A percentile compares a stretch with the other conserved stretches of the same genome.
Conservation (phyloP, 1,140 invertebrate species). For the Drosophila obscura region DNA sequence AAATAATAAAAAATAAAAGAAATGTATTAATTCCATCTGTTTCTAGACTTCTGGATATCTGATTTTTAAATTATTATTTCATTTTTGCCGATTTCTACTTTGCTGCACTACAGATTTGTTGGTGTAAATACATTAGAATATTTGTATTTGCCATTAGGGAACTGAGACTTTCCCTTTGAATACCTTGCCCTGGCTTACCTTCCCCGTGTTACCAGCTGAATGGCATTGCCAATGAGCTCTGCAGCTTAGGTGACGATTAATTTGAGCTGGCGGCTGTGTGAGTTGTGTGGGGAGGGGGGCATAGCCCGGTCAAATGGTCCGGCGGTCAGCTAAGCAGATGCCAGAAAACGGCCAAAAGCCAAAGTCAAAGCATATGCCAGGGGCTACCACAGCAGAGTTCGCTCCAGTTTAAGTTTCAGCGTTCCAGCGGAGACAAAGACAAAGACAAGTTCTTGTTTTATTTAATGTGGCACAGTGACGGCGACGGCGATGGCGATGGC, state of each 20-base stretch:
- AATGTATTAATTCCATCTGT: no score
- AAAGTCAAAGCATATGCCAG: slow-evolving; percentile 18
- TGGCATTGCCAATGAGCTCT: neutral
- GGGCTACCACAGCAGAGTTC: neutral
- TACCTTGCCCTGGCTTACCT: no score
- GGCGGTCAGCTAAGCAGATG: slow-evolving; percentile 19
- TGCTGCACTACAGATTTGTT: no score
- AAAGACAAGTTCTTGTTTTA: slow-evolving; percentile 49
- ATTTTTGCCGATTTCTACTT: no score
- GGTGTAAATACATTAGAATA: no score
- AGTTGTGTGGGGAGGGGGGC: neutral
- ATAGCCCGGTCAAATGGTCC: slow-evolving; percentile 13
- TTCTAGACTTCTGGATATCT: no score
- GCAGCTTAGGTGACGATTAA: slow-evolving; percentile 1
- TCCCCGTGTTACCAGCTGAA: neutral
- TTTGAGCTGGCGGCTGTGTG: neutral
- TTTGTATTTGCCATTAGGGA: no score
- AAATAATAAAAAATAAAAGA: no score
- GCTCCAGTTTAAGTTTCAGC: slow-evolving; percentile 4
- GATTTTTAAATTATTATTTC: no score
- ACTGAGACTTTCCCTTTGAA: no score
- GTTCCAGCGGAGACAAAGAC: slow-evolving; percentile 28
- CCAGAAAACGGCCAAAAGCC: slow-evolving; percentile 10
- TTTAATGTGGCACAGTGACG: slow-evolving; percentile 48
- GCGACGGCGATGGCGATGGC: slow-evolving; percentile 7